phyloP scores from a whole-genome alignment of 2,797 vertebrate species.

The Micropoecilia bifurca region DNA sequence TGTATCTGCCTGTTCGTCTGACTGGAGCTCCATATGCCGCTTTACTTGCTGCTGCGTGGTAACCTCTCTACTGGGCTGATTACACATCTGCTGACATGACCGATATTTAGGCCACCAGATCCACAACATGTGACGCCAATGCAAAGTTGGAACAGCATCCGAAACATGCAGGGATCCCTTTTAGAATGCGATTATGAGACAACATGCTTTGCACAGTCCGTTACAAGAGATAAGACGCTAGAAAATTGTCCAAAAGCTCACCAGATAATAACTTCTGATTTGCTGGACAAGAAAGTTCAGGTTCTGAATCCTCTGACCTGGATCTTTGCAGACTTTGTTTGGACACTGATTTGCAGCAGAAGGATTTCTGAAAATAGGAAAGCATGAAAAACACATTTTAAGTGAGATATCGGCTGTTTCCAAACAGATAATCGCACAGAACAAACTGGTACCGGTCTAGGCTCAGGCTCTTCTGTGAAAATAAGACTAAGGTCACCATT shows the following conservation, averaged over 20 bases:
- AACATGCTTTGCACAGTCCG: slow-evolving; percentile 14
- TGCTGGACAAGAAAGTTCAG: slow-evolving; percentile 89
- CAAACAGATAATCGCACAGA: slow-evolving; percentile 9
- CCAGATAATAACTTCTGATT: slow-evolving; percentile 93
- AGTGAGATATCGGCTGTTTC: slow-evolving; percentile 1
- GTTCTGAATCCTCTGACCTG: slow-evolving; percentile 90
- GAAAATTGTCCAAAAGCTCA: slow-evolving; percentile 68
- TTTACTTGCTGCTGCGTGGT: slow-evolving; percentile 35
- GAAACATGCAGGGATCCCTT: slow-evolving; percentile 39
- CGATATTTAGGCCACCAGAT: slow-evolving; percentile 75
- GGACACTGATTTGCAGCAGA: slow-evolving; percentile 84
- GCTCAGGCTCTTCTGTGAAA: slow-evolving; percentile 31
- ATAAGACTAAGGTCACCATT: slow-evolving; percentile 53
- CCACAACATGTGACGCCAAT: slow-evolving; percentile 21
- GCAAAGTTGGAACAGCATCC: slow-evolving; percentile 15
- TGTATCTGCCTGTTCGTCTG: slow-evolving; percentile 1
- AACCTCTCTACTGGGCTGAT: slow-evolving; percentile 51
- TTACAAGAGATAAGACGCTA: not conserved
- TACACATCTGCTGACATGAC: slow-evolving; percentile 67
- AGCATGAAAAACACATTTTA: slow-evolving; percentile 9
- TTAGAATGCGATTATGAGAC: slow-evolving; percentile 18
- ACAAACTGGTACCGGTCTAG: slow-evolving; percentile 33
- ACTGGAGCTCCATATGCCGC: slow-evolving; percentile 27
- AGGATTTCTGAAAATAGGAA: slow-evolving; percentile 83
- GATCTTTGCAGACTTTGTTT: slow-evolving; percentile 88